Percentiles rank a stretch among this genome's conserved stretches.
Evolutionary conservation across 2,797 vertebrate species (phyloP).

Genomic region (Eospalax fontanierii): DNA sequence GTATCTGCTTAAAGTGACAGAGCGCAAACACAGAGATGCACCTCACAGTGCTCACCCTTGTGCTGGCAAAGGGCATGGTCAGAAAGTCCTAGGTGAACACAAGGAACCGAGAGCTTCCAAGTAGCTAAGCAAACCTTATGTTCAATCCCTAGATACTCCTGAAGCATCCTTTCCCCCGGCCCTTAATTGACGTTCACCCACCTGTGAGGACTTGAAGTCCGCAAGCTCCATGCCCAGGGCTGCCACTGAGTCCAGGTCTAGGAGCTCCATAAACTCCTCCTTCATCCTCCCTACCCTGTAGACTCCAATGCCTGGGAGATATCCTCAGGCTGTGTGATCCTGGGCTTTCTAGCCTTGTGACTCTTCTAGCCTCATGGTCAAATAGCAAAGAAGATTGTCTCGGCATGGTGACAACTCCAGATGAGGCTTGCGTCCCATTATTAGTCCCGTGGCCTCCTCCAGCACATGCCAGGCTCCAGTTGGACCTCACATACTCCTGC

Average conservation of each 20-base stretch:
- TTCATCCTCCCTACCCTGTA: neutral
- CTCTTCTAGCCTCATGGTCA: neutral
- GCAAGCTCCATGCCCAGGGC: neutral
- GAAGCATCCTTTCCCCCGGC: neutral
- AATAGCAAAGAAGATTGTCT: neutral
- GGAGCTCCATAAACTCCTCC: neutral
- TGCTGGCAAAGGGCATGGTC: neutral
- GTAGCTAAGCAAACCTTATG: neutral
- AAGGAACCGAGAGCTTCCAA: neutral
- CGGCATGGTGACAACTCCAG: neutral
- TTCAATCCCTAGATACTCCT: neutral
- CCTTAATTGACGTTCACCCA: neutral
- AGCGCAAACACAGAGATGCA: neutral
- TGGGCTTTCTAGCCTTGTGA: neutral
- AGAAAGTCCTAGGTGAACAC: neutral
- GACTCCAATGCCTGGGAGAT: accelerated
- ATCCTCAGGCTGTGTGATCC: neutral
- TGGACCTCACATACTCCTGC: neutral
- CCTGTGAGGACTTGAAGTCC: neutral
- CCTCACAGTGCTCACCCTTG: neutral
- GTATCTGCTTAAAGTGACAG: neutral
- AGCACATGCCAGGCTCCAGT: neutral
- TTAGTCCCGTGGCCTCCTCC: neutral
- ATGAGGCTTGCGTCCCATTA: neutral
- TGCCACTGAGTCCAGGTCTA: neutral